Conservation (phyloP, 2,113 vertebrate species). For the Mustela nigripes region DNA sequence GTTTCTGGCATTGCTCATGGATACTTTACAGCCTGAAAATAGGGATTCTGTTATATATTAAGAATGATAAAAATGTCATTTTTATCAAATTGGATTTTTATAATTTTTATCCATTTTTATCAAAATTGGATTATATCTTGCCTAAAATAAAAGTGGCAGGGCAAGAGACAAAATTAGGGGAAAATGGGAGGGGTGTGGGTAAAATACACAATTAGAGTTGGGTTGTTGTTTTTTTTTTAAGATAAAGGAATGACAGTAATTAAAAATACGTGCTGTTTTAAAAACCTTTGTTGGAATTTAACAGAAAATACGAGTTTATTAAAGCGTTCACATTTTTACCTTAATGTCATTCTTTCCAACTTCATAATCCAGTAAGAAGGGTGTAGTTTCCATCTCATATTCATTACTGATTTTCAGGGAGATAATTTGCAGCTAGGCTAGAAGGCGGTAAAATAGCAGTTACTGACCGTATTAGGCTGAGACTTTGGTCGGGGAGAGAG, state of each 20-base stretch:
- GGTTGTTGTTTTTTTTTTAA: not conserved
- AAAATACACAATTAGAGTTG: not conserved
- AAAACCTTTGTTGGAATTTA: constrained; percentile 18
- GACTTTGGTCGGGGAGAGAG: not conserved
- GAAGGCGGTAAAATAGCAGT: not conserved
- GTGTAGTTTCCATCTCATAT: not conserved
- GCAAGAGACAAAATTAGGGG: not conserved
- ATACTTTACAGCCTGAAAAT: not conserved
- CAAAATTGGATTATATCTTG: not conserved
- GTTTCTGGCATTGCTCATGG: not conserved
- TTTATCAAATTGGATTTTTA: too few relatives aligned
- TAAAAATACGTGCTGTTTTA: not conserved
- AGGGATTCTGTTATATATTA: not conserved
- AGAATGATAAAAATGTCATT: constrained; percentile 10
- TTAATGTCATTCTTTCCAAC: not conserved
- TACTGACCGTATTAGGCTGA: not conserved
- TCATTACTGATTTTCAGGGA: constrained; percentile 4
- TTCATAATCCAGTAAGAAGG: not conserved
- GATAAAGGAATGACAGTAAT: not conserved
- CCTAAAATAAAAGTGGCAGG: constrained; percentile 15
- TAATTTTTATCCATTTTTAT: too few relatives aligned
- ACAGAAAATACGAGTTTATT: not conserved
- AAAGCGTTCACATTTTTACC: not conserved
- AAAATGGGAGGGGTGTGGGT: not conserved
- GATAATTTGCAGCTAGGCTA: not conserved